Percentiles rank a stretch among this genome's conserved stretches.
Evolutionary conservation across 1,140 invertebrate species (phyloP).

Genomic region (Chrysoperla carnea): DNA sequence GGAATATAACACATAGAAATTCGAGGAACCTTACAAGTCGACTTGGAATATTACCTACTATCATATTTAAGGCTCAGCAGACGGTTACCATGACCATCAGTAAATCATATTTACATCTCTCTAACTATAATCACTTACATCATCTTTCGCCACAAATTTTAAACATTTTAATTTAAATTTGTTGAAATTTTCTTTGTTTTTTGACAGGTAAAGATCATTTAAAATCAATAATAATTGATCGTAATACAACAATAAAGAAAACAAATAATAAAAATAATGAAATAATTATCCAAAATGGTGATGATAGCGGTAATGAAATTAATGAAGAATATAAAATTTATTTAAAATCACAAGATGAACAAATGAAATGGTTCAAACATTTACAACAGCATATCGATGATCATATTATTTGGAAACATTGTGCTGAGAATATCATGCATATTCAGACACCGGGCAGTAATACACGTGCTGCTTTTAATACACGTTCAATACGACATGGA

Average conservation of each 20-base stretch:
- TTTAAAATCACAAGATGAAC: conserved; percentile 21
- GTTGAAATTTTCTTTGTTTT: too few species aligned
- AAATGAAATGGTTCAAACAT: conserved; percentile 27
- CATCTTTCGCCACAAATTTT: too few species aligned
- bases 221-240: conserved; percentile 8
- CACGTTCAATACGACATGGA: conserved; percentile 27
- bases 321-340: conserved; percentile 15
- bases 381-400: conserved; percentile 28
- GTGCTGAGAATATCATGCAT: conserved; percentile 38
- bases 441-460: conserved; percentile 29
- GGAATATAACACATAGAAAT: too few species aligned
- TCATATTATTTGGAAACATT: conserved; percentile 39
- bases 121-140: too few species aligned
- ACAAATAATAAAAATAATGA: conserved; percentile 18
- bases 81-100: too few species aligned
- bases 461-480: conserved; percentile 24
- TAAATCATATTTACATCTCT: too few species aligned
- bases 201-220: neutral
- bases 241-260: conserved; percentile 21
- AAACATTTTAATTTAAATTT: too few species aligned
- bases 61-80: too few species aligned
- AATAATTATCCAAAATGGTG: conserved; percentile 21
- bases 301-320: conserved; percentile 19
- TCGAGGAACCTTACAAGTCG: too few species aligned
- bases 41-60: too few species aligned